These are phyloP conservation scores for Macaria liturata DNA, from an alignment of 2,888 invertebrate genomes.

Conservation along the genomic window DNA sequence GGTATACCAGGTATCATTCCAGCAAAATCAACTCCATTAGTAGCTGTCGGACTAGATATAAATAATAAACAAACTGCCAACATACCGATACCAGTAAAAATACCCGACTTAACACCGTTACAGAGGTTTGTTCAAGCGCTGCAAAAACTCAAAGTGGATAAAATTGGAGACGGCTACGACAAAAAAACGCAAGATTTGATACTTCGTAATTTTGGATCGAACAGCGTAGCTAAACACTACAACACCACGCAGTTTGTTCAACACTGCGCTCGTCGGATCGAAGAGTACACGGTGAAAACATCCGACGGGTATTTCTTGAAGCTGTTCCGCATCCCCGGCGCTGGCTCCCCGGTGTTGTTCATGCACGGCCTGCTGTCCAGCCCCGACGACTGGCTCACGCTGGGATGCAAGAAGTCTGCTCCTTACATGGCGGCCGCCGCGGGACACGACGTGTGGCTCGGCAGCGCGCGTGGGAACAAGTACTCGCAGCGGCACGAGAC, in stretches of 20 bases:
- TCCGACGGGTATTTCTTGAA: background rate
- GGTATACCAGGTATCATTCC: too few species aligned
- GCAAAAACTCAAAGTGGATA: background rate
- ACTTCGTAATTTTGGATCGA: background rate
- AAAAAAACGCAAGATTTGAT: background rate
- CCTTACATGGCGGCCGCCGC: background rate
- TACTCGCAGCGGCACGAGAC: background rate
- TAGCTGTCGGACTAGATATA: too few species aligned
- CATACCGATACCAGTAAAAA: too few species aligned
- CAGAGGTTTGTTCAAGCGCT: background rate
- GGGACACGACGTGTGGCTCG: background rate
- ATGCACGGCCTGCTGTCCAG: background rate
- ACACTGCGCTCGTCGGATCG: background rate
- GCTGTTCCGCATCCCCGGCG: background rate
- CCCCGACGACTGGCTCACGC: background rate
- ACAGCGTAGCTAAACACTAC: background rate
- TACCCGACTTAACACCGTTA: background rate
- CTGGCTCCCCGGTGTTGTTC: background rate
- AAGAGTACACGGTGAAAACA: background rate
- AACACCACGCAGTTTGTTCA: background rate
- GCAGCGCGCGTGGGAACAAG: background rate
- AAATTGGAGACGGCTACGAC: background rate
- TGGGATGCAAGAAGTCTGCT: background rate
- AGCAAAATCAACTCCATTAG: too few species aligned
- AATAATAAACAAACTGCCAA: too few species aligned